Base-by-base conservation (phyloP, 2,888 invertebrate genomes). In the Sesia apiformis region DNA sequence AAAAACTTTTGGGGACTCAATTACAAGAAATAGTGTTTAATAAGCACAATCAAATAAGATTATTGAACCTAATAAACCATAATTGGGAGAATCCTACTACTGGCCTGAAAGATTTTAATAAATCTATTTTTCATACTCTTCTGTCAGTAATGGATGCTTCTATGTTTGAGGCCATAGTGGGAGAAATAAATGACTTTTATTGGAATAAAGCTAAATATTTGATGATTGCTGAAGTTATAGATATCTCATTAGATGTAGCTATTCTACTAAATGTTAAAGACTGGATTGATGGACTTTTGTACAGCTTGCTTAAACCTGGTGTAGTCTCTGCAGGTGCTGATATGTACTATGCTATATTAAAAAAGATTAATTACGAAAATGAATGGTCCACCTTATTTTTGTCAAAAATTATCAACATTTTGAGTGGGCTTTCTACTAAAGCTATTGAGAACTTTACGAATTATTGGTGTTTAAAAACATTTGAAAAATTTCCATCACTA, bases 1-100 rank as follows among this genome's bases (percentile, higher is more conserved):
- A 81, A 56, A 89, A 82, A 69, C 72, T 86, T 1, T 65, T 69
- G 56, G 78, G 78, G 40, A 84, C 80, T 40, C 57, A 68, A 56
- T 80, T 84, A 38, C 67, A 82, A 57, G 60, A 70, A 3, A 58
- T 61, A 40, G 66, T 81, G 52, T 78, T 76, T 43, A 69, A 63
- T 55, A 62, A 62, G 54, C 61, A 69, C n/a, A 72, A 85, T 55
- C 78, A 86, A 62, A 67, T 78, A 5, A 79, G 72, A 60, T 63
- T 92, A 46, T 73, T 92, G 4, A 77, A 81, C 59, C 74, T 92
- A 57, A 81, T 91, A 4, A 91, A 90, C 64, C 90, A 92, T 52
- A 93, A 92, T 65, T 93, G 92, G 92, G 91, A 92, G 64, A 92
- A 91, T 63, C 90, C 91, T 38, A 81, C 92, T 5, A 85, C 86